These are phyloP conservation scores for Pempheris klunzingeri DNA, from an alignment of 2,797 vertebrate species.

Conservation along the genomic window DNA sequence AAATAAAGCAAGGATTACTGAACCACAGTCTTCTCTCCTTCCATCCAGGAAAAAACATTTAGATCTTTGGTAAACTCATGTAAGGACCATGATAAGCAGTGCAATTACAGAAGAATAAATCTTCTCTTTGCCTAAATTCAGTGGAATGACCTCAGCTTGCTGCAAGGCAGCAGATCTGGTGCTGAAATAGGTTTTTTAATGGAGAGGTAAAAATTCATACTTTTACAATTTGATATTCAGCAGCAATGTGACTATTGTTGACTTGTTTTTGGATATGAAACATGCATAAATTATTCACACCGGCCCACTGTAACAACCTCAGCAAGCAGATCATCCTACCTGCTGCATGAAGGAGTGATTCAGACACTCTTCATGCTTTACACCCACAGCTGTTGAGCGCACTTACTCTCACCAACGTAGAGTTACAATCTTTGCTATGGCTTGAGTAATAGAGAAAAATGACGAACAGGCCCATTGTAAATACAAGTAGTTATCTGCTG, in stretches of 20 bases:
- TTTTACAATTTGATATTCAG: conserved; percentile 18
- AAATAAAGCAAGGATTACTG: neutral
- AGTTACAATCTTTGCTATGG: neutral
- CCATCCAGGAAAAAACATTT: conserved; percentile 4
- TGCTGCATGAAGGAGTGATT: conserved; percentile 29
- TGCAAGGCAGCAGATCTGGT: neutral
- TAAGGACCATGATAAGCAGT: conserved; percentile 9
- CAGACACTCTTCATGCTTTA: conserved; percentile 6
- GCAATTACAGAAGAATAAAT: conserved; percentile 19
- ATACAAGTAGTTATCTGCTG: neutral
- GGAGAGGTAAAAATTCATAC: neutral
- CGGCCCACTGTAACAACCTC: conserved; percentile 6
- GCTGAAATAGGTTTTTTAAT: neutral
- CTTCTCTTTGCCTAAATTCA: neutral
- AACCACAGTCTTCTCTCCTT: neutral
- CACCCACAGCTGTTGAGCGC: conserved; percentile 20
- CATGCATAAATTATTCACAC: conserved; percentile 43
- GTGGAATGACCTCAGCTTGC: conserved; percentile 9
- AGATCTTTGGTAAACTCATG: neutral
- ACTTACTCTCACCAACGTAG: neutral
- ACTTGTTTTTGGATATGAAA: conserved; percentile 31
- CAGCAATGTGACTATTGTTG: conserved; percentile 24
- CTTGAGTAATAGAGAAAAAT: neutral
- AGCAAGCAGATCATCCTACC: conserved; percentile 22
- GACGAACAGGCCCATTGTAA: neutral